Evolutionary conservation across 2,797 vertebrate species (phyloP).

Genomic region (Anabacerthia variegaticeps): DNA sequence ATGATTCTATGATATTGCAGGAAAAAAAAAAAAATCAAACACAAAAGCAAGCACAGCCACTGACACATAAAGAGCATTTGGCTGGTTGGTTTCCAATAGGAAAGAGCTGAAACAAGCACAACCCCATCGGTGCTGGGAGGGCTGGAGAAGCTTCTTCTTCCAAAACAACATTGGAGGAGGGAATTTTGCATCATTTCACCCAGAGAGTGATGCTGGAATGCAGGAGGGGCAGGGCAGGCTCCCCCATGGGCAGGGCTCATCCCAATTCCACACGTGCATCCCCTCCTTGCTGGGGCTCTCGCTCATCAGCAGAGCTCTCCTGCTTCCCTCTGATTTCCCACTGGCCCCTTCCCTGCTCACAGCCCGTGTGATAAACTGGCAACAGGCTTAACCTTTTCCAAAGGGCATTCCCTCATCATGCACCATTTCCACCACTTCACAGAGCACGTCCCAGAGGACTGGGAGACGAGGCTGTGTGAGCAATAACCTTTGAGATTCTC

Average conservation of each 20-base stretch:
- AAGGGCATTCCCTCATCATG: constrained; percentile 50
- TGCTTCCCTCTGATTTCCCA: neutral
- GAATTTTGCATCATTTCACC: fast-evolving
- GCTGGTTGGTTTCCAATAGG: neutral
- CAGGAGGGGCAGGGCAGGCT: neutral
- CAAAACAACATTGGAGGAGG: fast-evolving
- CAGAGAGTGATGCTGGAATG: fast-evolving
- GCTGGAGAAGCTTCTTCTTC: neutral
- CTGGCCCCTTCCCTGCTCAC: neutral
- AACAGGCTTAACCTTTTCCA: constrained; percentile 61
- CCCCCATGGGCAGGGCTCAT: neutral
- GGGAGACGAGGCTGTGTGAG: neutral
- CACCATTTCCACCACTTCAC: neutral
- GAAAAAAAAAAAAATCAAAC: too few relatives aligned
- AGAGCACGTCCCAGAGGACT: neutral
- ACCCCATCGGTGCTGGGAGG: fast-evolving
- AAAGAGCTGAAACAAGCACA: neutral
- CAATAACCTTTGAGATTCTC: constrained; percentile 45
- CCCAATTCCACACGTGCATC: fast-evolving
- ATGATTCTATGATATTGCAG: fast-evolving
- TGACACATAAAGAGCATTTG: neutral
- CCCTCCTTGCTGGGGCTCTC: fast-evolving
- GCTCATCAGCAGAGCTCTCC: fast-evolving
- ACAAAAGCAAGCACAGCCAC: neutral
- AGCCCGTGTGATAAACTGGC: neutral